Evolutionary conservation across 35 echinoderm and acorn worm species (phyloP), one percentile per base, ranked within the genome.

Genomic region (Apostichopus californicus): DNA sequence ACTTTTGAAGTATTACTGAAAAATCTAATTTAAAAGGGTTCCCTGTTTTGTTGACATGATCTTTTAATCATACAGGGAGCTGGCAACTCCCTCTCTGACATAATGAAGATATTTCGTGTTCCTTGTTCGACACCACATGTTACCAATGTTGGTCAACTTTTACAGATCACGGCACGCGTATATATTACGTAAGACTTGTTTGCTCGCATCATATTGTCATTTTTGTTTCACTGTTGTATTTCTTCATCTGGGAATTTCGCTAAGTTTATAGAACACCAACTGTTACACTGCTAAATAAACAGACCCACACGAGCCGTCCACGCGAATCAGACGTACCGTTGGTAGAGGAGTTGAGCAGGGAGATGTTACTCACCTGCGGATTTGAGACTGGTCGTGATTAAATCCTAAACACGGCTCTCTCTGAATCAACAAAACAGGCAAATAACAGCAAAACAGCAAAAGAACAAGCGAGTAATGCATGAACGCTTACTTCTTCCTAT

Each of bases 111-210:
- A 46, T 3, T 46, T 46, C 34, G 34, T 55, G 46, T 17, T 83
- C 15, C 46, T 17, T 55, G 55, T 14, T 55, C 6, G 53, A 56
- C 14, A 83, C 80, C 52, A 56, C 53, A 56, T 83, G 53, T 13
- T 83, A 13, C 46, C 46, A 12, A 46, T 83, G 46, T 55, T 6
- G 9, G 46, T 17, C 25, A 83, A 55, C 46, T 55, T 17, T 18
- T 3, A 17, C 4, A 20, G 3, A 83, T 14, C 24, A 55, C n/a
- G 15, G n/a, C 80, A 12, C 34, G 34, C 80, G 25, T 46, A 17
- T 82, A 10, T 55, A 83, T 83, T 83, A 83, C 80, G 80, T 83
- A 83, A 83, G 6, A 55, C n/a, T 83, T 83, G 53, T 15, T 83
- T 53, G n/a, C 55, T 34, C n/a, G 55, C 80, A 83, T 83, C 18